phyloP scores from a whole-genome alignment of 2,888 invertebrate genomes.

The Scaptomyza flava region DNA sequence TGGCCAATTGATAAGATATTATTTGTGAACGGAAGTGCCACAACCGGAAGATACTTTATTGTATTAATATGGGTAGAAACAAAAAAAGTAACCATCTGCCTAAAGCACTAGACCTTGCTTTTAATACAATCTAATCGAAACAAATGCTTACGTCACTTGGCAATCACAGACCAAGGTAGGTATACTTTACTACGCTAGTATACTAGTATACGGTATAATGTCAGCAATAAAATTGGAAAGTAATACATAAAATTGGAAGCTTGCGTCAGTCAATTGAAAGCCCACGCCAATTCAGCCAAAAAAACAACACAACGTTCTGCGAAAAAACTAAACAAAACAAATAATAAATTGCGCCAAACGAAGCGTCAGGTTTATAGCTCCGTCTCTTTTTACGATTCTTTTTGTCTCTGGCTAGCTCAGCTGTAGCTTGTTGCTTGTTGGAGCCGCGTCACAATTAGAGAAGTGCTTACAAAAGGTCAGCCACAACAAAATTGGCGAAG shows the following conservation, averaged over 20 bases:
- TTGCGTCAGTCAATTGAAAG: slow-evolving; percentile 65
- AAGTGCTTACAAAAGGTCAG: slow-evolving; percentile 74
- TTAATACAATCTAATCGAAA: slow-evolving; percentile 53
- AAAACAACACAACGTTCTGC: slow-evolving; percentile 26
- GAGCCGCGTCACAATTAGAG: slow-evolving; percentile 69
- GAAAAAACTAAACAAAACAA: slow-evolving; percentile 39
- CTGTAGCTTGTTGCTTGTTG: slow-evolving; percentile 48
- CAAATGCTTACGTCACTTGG: slow-evolving; percentile 42
- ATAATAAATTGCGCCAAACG: slow-evolving; percentile 58
- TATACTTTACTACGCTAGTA: slow-evolving; percentile 13
- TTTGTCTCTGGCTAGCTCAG: slow-evolving; percentile 5
- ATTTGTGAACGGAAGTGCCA: slow-evolving; percentile 56
- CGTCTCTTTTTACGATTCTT: not conserved
- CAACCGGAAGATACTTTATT: slow-evolving; percentile 44
- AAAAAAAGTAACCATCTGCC: not conserved
- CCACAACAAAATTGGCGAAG: slow-evolving; percentile 60
- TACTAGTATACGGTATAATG: slow-evolving; percentile 23
- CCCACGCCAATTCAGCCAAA: slow-evolving; percentile 53
- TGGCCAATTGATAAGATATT: slow-evolving; percentile 40
- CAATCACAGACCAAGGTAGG: slow-evolving; percentile 8
- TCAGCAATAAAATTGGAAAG: slow-evolving; percentile 68
- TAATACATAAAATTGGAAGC: slow-evolving; percentile 60
- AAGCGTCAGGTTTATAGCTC: slow-evolving; percentile 31
- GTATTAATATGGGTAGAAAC: not conserved
- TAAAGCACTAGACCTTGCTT: slow-evolving; percentile 11